These are phyloP conservation scores for Dendrolimus kikuchii DNA, from an alignment of 1,140 invertebrate species.

Conservation along the genomic window DNA sequence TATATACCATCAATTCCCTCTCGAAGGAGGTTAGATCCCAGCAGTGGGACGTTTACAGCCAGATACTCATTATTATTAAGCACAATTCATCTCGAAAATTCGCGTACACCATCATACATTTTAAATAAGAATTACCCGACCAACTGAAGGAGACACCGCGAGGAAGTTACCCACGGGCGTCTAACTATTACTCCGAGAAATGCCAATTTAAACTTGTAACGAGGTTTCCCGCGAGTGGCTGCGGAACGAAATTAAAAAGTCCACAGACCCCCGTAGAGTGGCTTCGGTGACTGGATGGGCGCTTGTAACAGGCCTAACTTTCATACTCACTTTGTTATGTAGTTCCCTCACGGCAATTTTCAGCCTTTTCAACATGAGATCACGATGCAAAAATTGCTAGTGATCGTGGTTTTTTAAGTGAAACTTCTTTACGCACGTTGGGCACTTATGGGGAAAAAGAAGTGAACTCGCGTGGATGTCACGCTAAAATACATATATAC, in stretches of 20 bases:
- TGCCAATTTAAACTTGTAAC: conserved; percentile 71
- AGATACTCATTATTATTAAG: too few species aligned
- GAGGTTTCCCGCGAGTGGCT: conserved; percentile 63
- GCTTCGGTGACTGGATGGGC: conserved; percentile 35
- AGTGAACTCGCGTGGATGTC: too few species aligned
- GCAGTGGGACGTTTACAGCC: too few species aligned
- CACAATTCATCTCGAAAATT: conserved; percentile 6
- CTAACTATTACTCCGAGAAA: conserved; percentile 67
- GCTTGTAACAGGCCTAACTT: conserved; percentile 59
- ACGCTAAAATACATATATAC: too few species aligned
- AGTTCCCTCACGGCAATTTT: conserved; percentile 42
- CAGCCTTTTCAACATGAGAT: conserved; percentile 37
- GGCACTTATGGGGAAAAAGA: too few species aligned
- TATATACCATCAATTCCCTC: too few species aligned
- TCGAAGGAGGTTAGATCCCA: too few species aligned
- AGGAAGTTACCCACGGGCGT: conserved; percentile 48
- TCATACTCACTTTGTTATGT: conserved; percentile 47
- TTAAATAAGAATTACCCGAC: conserved; percentile 60
- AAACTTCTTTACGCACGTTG: too few species aligned
- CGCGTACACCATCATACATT: conserved; percentile 45
- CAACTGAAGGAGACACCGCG: conserved; percentile 47
- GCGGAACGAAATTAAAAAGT: conserved; percentile 68
- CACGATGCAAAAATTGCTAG: conserved; percentile 33
- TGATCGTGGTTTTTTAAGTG: neutral
- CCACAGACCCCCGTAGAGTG: conserved; percentile 37